Conservation (phyloP, 1,140 invertebrate genomes). For the Leptopilina clavipes region DNA sequence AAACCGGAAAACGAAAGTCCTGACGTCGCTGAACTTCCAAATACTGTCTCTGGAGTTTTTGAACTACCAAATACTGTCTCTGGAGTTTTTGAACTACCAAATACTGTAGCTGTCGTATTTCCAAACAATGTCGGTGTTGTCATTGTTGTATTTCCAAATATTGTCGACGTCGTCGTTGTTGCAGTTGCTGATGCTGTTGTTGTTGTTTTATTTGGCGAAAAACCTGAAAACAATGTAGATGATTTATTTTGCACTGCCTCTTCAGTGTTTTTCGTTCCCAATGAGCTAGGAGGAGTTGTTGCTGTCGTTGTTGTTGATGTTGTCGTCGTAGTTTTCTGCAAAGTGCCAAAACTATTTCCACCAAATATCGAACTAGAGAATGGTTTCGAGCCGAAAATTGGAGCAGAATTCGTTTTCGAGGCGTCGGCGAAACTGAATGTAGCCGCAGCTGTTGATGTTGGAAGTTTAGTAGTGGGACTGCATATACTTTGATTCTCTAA, state of each 20-base stretch:
- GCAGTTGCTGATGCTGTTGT: not conserved
- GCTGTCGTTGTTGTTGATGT: no score
- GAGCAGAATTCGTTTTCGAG: not conserved
- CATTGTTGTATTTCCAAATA: not conserved
- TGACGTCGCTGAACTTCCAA: not conserved
- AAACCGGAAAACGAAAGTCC: not conserved
- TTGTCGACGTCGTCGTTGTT: not conserved
- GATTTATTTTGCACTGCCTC: constrained; percentile 10
- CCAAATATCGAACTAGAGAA: constrained; percentile 9
- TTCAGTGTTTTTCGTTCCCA: not conserved
- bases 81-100: no score
- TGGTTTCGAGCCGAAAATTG: constrained; percentile 39
- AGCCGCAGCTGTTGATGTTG: not conserved
- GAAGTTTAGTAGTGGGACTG: constrained; percentile 46
- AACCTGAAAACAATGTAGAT: not conserved
- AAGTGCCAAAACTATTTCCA: not conserved
- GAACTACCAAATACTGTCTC: not conserved
- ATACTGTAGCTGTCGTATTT: no score
- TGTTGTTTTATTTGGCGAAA: constrained; percentile 16
- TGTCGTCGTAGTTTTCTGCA: constrained; percentile 8
- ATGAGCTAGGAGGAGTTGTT: no score
- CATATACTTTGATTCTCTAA: constrained; percentile 63
- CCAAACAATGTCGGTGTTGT: no score
- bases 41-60: not conserved
- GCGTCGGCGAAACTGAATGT: constrained; percentile 30